phyloP scores from a whole-genome alignment of 2,888 invertebrate species.

The Chrysolina haemoptera region DNA sequence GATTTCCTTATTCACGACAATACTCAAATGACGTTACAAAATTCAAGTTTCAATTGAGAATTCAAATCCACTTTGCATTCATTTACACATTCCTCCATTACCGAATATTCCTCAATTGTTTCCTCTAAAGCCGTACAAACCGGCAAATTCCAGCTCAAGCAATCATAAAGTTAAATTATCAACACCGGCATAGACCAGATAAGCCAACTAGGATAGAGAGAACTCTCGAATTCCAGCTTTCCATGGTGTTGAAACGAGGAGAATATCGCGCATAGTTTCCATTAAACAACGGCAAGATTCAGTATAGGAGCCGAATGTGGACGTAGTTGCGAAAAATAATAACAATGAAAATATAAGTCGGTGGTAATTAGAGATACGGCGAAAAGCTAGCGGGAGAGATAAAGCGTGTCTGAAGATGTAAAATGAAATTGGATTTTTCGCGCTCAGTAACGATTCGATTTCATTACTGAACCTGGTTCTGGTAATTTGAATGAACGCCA shows the following conservation, averaged over 20 bases:
- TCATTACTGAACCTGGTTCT: no score
- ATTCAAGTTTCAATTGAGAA: background rate
- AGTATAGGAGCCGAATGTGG: background rate
- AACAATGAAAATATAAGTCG: background rate
- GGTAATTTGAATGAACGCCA: no score
- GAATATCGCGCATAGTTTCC: slow-evolving; percentile 29
- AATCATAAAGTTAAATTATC: slow-evolving; percentile 33
- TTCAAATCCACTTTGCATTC: background rate
- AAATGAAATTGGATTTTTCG: background rate
- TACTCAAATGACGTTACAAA: no score
- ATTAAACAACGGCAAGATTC: slow-evolving; percentile 27
- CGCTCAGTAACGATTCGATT: background rate
- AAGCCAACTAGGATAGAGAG: slow-evolving; percentile 25
- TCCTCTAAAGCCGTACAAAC: slow-evolving; percentile 13
- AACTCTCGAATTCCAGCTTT: background rate
- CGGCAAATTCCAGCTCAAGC: slow-evolving; percentile 25
- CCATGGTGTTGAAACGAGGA: background rate
- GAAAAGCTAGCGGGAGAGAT: background rate
- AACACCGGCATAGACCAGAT: slow-evolving; percentile 36
- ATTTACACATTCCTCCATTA: background rate
- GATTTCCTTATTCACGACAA: no score
- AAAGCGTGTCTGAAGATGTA: background rate
- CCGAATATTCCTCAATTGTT: slow-evolving; percentile 1
- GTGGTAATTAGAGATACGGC: background rate
- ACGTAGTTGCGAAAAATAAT: slow-evolving; percentile 2